Percentiles rank a stretch among this genome's conserved stretches.
Evolutionary conservation across 2,888 invertebrate genomes (phyloP).

Genomic region (Cyrtodaria siliqua): DNA sequence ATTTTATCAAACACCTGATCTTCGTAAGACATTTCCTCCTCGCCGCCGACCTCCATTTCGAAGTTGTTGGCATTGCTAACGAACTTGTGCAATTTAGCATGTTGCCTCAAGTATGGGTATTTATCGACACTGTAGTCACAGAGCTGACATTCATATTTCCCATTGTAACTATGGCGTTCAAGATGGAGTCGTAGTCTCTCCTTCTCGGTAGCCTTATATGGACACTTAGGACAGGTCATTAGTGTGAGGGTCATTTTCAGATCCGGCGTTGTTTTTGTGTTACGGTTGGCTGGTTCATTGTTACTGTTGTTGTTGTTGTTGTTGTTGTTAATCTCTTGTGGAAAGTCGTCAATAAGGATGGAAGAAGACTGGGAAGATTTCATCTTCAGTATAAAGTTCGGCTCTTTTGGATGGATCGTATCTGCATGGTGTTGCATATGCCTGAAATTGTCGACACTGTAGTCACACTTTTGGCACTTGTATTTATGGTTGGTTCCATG

Average conservation of each 20-base stretch:
- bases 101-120: constrained; percentile 67
- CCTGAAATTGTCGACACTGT: constrained; percentile 76
- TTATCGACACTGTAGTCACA: constrained; percentile 75
- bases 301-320: background rate
- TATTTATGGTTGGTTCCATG: constrained; percentile 74
- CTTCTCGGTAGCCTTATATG: constrained; percentile 60
- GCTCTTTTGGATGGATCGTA: constrained; percentile 68
- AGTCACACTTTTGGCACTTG: constrained; percentile 78
- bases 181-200: constrained; percentile 64
- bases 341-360: constrained; percentile 36
- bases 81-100: constrained; percentile 69
- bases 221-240: constrained; percentile 68
- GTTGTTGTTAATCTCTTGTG: constrained; percentile 39
- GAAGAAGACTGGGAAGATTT: constrained; percentile 26
- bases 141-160: constrained; percentile 71
- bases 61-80: background rate
- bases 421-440: constrained; percentile 76
- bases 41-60: constrained; percentile 8
- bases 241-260: constrained; percentile 12
- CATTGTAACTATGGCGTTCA: constrained; percentile 50
- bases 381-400: constrained; percentile 56
- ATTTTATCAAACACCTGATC: constrained; percentile 12
- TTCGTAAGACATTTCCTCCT: constrained; percentile 32
- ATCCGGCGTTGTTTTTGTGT: constrained; percentile 1
- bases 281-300: background rate